Percentiles rank a stretch among this genome's conserved stretches.
phyloP scores from a whole-genome alignment of 2,888 invertebrate genomes.

The Drosophila putrida region DNA sequence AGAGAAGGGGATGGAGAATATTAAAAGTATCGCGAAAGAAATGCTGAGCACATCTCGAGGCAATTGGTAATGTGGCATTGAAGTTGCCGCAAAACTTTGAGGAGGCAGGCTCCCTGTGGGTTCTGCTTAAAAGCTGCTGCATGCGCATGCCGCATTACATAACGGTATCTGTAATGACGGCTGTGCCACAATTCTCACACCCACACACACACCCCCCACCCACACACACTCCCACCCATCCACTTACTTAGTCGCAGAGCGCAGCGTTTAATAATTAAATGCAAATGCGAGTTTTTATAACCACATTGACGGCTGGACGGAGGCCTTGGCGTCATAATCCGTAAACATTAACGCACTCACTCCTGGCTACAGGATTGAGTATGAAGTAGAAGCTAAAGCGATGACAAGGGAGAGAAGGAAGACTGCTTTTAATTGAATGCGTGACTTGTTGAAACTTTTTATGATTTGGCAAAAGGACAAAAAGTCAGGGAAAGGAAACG shows the following conservation, averaged over 20 bases:
- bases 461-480: conserved; percentile 52
- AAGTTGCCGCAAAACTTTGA: conserved; percentile 55
- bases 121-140: conserved; percentile 32
- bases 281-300: conserved; percentile 57
- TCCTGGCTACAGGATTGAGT: conserved; percentile 13
- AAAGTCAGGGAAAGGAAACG: not conserved
- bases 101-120: conserved; percentile 26
- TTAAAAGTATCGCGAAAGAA: conserved; percentile 51
- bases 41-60: conserved; percentile 58
- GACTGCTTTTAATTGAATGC: conserved; percentile 72
- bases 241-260: conserved; percentile 20
- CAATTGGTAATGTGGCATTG: conserved; percentile 71
- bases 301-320: conserved; percentile 14
- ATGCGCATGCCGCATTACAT: conserved; percentile 42
- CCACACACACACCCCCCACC: conserved; percentile 1
- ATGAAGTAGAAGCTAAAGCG: not conserved
- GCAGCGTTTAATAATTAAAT: conserved; percentile 68
- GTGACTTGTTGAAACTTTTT: conserved; percentile 74
- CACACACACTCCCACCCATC: conserved; percentile 11
- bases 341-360: conserved; percentile 56
- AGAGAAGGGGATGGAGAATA: not conserved
- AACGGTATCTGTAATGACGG: conserved; percentile 41
- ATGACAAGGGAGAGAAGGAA: not conserved
- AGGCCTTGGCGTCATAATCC: conserved; percentile 56
- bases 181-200: conserved; percentile 9